A percentile compares a stretch with the other conserved stretches of the same genome.
These are phyloP conservation scores for Aphelocoma californica DNA, from an alignment of 2,797 vertebrate species.

Conservation along the genomic window DNA sequence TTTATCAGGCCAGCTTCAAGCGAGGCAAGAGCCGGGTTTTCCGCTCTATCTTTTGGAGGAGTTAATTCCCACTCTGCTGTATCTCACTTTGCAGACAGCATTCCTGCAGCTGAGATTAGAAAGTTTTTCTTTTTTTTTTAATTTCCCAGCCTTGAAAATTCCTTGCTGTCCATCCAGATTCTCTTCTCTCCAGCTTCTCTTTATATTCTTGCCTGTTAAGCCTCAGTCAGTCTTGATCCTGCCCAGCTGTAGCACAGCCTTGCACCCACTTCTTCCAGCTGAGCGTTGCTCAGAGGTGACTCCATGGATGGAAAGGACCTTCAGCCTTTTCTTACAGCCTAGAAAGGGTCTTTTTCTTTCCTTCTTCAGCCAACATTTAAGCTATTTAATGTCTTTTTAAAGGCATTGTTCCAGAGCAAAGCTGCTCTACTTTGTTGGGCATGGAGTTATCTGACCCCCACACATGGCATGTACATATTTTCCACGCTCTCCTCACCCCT, in stretches of 20 bases:
- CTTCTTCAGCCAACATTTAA: neutral
- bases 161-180: neutral
- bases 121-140: neutral
- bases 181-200: neutral
- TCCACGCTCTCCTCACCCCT: neutral
- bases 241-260: neutral
- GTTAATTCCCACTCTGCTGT: slow-evolving; percentile 16
- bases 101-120: slow-evolving; percentile 23
- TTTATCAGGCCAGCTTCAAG: slow-evolving; percentile 6
- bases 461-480: neutral
- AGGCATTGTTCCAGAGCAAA: neutral
- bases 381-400: neutral
- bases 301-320: accelerated
- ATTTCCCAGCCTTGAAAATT: neutral
- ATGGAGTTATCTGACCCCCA: neutral
- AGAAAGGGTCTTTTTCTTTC: neutral
- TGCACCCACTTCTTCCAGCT: neutral
- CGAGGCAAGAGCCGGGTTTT: neutral
- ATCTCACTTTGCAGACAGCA: slow-evolving; percentile 8
- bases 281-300: neutral
- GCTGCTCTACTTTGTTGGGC: neutral
- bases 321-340: neutral
- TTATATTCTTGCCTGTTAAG: neutral
- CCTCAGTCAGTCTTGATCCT: neutral
- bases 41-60: neutral